Evolutionary conservation across 2,113 vertebrate species (phyloP).

Genomic region (Gobio gobio): DNA sequence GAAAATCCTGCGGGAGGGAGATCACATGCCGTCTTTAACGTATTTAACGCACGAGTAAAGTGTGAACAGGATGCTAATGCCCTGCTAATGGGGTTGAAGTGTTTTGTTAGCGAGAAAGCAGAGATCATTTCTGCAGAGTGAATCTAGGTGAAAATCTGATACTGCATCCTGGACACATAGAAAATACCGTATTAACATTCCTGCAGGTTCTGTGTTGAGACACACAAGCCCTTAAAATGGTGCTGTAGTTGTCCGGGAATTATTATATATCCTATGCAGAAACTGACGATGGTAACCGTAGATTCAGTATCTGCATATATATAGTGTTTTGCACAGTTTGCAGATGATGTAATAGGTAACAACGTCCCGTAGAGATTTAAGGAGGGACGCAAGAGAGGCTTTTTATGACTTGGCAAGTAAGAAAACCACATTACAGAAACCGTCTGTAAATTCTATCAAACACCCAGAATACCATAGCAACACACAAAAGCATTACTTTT

Average conservation of each 20-base stretch:
- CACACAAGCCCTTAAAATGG: neutral
- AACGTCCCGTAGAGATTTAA: too few species aligned
- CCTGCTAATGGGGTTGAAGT: constrained; percentile 55
- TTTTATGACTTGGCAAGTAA: too few species aligned
- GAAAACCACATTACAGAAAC: too few species aligned
- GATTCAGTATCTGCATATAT: too few species aligned
- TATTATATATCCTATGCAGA: too few species aligned
- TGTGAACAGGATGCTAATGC: constrained; percentile 50
- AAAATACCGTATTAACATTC: neutral
- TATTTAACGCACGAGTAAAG: constrained; percentile 41
- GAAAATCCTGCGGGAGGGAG: neutral
- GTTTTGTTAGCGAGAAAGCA: neutral
- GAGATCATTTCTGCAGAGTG: neutral
- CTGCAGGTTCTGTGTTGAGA: neutral
- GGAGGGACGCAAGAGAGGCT: too few species aligned
- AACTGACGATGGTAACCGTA: too few species aligned
- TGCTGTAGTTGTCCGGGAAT: neutral
- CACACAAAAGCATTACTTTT: neutral
- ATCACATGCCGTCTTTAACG: neutral
- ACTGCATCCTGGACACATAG: neutral
- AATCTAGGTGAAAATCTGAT: neutral
- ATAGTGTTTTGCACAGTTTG: too few species aligned
- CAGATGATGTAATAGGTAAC: too few species aligned
- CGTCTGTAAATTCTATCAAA: too few species aligned
- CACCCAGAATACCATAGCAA: too few species aligned